Percentiles rank a stretch among this genome's conserved stretches.
phyloP scores from a whole-genome alignment of 2,888 invertebrate species.

The Linnaemya tessellans region DNA sequence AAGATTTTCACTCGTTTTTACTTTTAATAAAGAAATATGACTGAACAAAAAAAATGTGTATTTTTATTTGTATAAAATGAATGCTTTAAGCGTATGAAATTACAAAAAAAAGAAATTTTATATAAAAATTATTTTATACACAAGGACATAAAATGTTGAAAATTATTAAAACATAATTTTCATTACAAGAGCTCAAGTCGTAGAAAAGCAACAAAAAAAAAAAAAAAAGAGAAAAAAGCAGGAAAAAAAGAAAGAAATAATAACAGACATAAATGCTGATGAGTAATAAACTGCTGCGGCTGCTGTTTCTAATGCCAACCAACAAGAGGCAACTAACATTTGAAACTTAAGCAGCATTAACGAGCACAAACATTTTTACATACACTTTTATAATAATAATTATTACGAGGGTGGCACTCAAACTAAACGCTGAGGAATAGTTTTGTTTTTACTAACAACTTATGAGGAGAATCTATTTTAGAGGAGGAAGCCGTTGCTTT shows the following conservation, averaged over 20 bases:
- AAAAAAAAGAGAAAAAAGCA: not conserved
- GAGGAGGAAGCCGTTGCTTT: no score
- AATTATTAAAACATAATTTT: slow-evolving; percentile 69
- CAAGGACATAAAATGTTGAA: slow-evolving; percentile 67
- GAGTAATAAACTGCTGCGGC: slow-evolving; percentile 45
- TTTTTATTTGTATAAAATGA: slow-evolving; percentile 9
- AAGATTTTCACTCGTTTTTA: not conserved
- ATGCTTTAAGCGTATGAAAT: not conserved
- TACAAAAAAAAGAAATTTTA: not conserved
- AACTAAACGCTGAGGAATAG: not conserved
- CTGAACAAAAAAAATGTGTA: not conserved
- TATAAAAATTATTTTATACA: slow-evolving; percentile 1
- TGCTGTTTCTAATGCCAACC: slow-evolving; percentile 41
- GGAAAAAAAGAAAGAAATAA: not conserved
- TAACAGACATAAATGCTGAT: slow-evolving; percentile 31
- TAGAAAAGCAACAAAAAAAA: not conserved
- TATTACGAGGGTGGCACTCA: not conserved
- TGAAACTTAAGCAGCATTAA: slow-evolving; percentile 30
- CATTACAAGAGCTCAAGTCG: slow-evolving; percentile 57
- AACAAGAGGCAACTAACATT: slow-evolving; percentile 9
- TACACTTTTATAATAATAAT: not conserved
- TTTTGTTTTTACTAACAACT: not conserved
- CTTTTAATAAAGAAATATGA: slow-evolving; percentile 10
- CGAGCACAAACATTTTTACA: not conserved
- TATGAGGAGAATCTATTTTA: no score